Evolutionary conservation across 2,888 invertebrate genomes (phyloP), one percentile per base, ranked within the genome.

Genomic region (Microctonus aethiopoides): DNA sequence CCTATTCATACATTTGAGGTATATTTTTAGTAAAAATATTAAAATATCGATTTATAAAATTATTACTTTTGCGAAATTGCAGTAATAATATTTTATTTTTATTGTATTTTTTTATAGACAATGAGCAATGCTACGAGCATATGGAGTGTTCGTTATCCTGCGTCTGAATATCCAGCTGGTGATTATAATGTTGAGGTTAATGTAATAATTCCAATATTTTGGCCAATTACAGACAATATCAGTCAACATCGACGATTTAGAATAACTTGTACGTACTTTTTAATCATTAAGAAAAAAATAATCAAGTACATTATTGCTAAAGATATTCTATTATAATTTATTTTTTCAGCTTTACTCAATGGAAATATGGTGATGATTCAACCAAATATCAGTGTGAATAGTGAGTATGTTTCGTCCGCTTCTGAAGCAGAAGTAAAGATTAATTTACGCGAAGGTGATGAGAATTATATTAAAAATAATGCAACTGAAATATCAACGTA

Each of bases 311-410:
- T n/a, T n/a, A n/a, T n/a, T n/a, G n/a, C n/a, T n/a, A n/a, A n/a
- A n/a, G n/a, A n/a, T n/a, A n/a, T n/a, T n/a, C n/a, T n/a, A 26
- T 32, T 54, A 11, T 56, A 1, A 57, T 32, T 16, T 39, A 10
- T 41, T 51, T 54, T 87, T 86, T 41, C 86, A 93, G 93, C 90
- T 79, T 87, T 89, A 10, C 83, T 95, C 34, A 92, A 92, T 83
- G 95, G 95, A 10, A 87, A 91, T 62, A 83, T 95, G 76, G 81
- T 88, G 5, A 77, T 94, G n/a, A 84, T 81, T 41, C 95, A 95
- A 83, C 88, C 90, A 71, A 89, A 91, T 77, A 87, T 86, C 65
- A 87, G 88, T n/a, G 83, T 91, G 34, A 81, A 87, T 0, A 88
- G 87, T 51, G 87, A 88, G 52, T 95, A 89, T 85, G 91, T 95